phyloP scores from a whole-genome alignment of 2,888 invertebrate species.

The Serrognathus titanus region DNA sequence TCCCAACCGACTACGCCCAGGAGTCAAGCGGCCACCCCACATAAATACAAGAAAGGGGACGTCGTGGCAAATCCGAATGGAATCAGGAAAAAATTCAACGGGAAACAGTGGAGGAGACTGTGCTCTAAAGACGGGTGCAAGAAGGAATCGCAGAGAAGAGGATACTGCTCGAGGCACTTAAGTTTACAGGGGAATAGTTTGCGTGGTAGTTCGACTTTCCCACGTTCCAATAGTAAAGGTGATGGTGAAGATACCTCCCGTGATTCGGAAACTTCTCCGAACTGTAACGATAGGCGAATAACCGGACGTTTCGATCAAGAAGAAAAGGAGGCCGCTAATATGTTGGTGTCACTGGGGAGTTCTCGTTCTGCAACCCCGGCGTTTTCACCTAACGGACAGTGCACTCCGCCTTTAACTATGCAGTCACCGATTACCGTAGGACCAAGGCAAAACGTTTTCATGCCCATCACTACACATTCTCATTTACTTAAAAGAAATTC shows the following conservation, averaged over 20 bases:
- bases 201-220: slow-evolving; percentile 44
- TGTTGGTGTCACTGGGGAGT: slow-evolving; percentile 91
- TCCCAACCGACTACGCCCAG: slow-evolving; percentile 91
- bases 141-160: slow-evolving; percentile 95
- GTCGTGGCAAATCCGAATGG: slow-evolving; percentile 92
- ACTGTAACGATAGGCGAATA: slow-evolving; percentile 68
- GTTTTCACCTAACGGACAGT: slow-evolving; percentile 72
- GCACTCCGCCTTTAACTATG: slow-evolving; percentile 64
- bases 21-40: slow-evolving; percentile 84
- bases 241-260: slow-evolving; percentile 84
- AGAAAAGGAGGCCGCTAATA: slow-evolving; percentile 95
- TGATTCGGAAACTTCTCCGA: slow-evolving; percentile 87
- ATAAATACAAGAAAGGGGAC: slow-evolving; percentile 97
- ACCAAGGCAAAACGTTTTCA: slow-evolving; percentile 82
- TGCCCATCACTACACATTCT: slow-evolving; percentile 75
- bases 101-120: slow-evolving; percentile 97
- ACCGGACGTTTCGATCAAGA: slow-evolving; percentile 86
- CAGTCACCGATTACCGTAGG: slow-evolving; percentile 68
- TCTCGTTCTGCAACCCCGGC: slow-evolving; percentile 92
- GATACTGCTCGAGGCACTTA: slow-evolving; percentile 94
- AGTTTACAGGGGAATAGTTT: slow-evolving; percentile 62
- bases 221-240: slow-evolving; percentile 57
- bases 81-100: slow-evolving; percentile 98
- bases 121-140: slow-evolving; percentile 95
- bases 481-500: slow-evolving; percentile 50